Evolutionary conservation across 1,140 invertebrate species (phyloP).

Genomic region (Chironomus tepperi): DNA sequence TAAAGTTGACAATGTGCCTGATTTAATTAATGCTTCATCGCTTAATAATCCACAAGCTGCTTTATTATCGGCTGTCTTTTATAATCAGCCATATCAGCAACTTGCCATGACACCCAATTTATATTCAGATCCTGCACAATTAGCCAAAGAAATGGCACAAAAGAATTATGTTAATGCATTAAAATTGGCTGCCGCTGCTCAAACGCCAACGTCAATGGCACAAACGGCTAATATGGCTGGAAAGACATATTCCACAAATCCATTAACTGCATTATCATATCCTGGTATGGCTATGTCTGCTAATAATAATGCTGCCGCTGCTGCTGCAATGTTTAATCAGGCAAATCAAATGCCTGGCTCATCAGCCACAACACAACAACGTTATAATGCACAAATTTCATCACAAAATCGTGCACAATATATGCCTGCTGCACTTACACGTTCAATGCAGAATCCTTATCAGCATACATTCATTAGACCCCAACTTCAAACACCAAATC

Average conservation of each 20-base stretch:
- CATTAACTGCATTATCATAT: constrained; percentile 59
- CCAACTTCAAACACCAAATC: constrained; percentile 27
- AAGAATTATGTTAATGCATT: constrained; percentile 64
- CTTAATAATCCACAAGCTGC: constrained; percentile 17
- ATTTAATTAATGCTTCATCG: constrained; percentile 7
- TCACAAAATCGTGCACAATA: neutral
- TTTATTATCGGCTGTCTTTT: neutral
- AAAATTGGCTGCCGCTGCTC: constrained; percentile 47
- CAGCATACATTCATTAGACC: constrained; percentile 23
- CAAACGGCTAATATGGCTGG: constrained; percentile 25
- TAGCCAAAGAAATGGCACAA: constrained; percentile 67
- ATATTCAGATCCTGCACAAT: constrained; percentile 47
- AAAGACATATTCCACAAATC: constrained; percentile 32
- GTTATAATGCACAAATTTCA: neutral
- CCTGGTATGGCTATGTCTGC: constrained; percentile 67
- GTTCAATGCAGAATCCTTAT: neutral
- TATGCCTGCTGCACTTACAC: neutral
- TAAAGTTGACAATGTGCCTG: constrained; percentile 19
- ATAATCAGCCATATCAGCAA: constrained; percentile 31
- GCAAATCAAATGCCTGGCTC: constrained; percentile 30
- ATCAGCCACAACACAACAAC: constrained; percentile 35
- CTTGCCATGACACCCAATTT: constrained; percentile 31
- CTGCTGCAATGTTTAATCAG: constrained; percentile 30
- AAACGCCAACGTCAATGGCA: constrained; percentile 20
- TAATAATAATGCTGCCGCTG: constrained; percentile 30